Evolutionary conservation across 2,888 invertebrate species (phyloP), one percentile per base, ranked within the genome.

Genomic region (Selenia dentaria): DNA sequence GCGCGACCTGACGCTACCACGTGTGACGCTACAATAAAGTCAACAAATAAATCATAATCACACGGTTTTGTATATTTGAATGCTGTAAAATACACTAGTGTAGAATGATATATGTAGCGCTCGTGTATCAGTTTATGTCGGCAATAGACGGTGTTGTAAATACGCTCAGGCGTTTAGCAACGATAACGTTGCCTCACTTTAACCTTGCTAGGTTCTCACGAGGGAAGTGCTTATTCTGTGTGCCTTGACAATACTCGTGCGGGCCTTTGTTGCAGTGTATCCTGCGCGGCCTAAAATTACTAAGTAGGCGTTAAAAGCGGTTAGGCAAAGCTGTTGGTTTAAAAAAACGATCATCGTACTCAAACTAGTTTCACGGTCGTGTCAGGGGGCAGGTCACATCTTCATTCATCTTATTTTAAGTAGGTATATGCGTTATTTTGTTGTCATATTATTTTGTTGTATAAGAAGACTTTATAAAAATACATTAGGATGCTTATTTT

Each of bases 131-230:
- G 75, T 77, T 69, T 8, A 79, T 86, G 89, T 85, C 78, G 74
- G 85, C 84, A 87, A 86, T 57, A 71, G 64, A 65, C 79, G 71
- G 83, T 90, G 89, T 90, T 89, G 90, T 85, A 90, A 89, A 90
- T 87, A 86, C 77, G 82, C 72, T 78, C 73, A 68, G 52, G 70
- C 86, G 86, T 90, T 91, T 90, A 90, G 91, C 89, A 91, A 90
- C 87, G 84, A 86, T 84, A 80, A 77, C 76, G 87, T 89, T 90
- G 86, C 90, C 81, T 70, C 90, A 91, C 76, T 83, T 49, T 84
- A 89, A 89, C 90, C 90, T 91, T 90, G 89, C 79, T 73, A 77
- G 71, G 88, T 90, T 90, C 90, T 89, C 90, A 90, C 90, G 90
- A 82, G 87, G 89, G 89, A 88, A 88, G 86, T 88, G 88, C 79